These are phyloP conservation scores for Sebastes iracundus DNA, from an alignment of 2,797 vertebrate genomes.

Conservation along the genomic window DNA sequence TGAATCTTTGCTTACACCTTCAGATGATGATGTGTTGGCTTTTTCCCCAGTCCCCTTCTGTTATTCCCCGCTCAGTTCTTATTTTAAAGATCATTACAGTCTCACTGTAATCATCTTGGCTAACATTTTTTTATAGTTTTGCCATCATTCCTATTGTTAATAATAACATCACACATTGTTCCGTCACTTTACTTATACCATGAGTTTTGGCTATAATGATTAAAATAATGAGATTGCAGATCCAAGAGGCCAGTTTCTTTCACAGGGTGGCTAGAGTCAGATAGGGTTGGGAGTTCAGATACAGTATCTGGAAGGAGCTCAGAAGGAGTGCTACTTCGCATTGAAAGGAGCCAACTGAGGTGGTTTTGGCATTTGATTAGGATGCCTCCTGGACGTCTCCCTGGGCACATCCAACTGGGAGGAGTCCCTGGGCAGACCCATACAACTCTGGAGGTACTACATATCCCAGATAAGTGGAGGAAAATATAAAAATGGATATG, in stretches of 20 bases:
- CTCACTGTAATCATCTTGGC: neutral
- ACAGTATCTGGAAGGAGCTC: neutral
- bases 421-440: neutral
- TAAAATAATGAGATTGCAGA: neutral
- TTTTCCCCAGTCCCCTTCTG: neutral
- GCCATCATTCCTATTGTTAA: neutral
- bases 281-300: neutral
- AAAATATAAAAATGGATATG: neutral
- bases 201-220: neutral
- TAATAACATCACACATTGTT: neutral
- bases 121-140: neutral
- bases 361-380: slow-evolving; percentile 5
- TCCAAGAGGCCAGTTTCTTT: neutral
- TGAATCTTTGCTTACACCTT: slow-evolving; percentile 18
- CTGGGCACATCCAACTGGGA: neutral
- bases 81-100: neutral
- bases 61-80: neutral
- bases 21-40: neutral
- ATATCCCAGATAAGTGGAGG: neutral
- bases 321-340: neutral
- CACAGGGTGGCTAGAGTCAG: neutral
- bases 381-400: neutral
- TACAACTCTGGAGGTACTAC: neutral
- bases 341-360: neutral
- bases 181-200: neutral